Evolutionary conservation across 2,797 vertebrate genomes (phyloP), one percentile per base, ranked within the genome.

Genomic region (Pangasius djambal): DNA sequence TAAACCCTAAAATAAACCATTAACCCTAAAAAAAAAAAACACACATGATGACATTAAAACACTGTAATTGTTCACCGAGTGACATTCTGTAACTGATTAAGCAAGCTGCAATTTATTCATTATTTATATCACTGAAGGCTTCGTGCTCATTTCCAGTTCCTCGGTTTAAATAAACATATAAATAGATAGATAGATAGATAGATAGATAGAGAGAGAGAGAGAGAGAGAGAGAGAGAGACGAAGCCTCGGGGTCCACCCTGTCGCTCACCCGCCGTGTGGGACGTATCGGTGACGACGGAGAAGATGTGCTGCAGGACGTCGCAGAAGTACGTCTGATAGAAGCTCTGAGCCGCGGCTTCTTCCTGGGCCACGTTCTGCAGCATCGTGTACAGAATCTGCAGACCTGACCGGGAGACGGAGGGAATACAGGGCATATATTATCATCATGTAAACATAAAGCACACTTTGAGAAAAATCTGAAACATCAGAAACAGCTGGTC

Each of bases 241-340:
- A 28, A 44, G 12, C 10, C 37, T 16, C 82, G 10, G 8, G 40
- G 1, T 84, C 8, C 0, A 16, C 28, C 10, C 44, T 2, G 40
- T 31, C 12, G 8, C 92, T 89, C 77, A 98, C 97, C 97, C 88
- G 97, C 97, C 74, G 97, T 98, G 93, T 98, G 97, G 7, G 97
- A 98, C 88, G 97, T 98, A 92, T 98, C 97, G 0, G 97, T 98
- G 92, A 98, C 97, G 90, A 98, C 97, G 2, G 97, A 98, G 93
- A 98, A 97, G 89, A 97, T 97, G 93, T 98, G 97, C 91, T 98
- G 97, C 86, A 98, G 96, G 91, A 98, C 96, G 89, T 98, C 97
- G 57, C 97, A 97, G 94, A 98, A 98, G 77, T 97, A 98, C 0
- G 97, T 98, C 90, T 98, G 97, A 91, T 98, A 98, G 93, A 98